Conservation (phyloP, 1,140 invertebrate genomes). For the Prorops nasuta region DNA sequence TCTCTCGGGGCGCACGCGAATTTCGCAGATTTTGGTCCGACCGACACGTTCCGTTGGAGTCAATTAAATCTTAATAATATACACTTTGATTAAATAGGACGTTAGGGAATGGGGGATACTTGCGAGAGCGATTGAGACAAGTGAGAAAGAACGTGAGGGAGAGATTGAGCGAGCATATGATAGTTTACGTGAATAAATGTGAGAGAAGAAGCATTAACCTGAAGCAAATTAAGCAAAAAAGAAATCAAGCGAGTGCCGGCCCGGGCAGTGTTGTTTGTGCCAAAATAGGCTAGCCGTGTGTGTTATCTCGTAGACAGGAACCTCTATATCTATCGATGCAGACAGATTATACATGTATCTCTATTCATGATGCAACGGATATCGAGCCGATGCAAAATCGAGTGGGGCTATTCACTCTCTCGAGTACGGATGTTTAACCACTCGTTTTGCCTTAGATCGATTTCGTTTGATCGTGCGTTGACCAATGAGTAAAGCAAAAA, state of each 20-base stretch:
- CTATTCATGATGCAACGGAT: no score
- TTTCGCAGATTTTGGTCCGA: slow-evolving; percentile 29
- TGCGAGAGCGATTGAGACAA: no score
- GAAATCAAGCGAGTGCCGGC: slow-evolving; percentile 52
- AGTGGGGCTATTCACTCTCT: slow-evolving; percentile 11
- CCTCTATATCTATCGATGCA: slow-evolving; percentile 7
- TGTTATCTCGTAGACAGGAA: slow-evolving; percentile 21
- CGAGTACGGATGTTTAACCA: slow-evolving; percentile 4
- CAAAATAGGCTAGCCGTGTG: slow-evolving; percentile 49
- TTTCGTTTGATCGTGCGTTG: slow-evolving; percentile 5
- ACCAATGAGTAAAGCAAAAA: slow-evolving; percentile 12
- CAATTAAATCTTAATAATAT: slow-evolving; percentile 56
- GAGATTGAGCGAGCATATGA: slow-evolving; percentile 11
- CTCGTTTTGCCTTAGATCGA: not conserved
- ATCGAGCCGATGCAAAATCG: no score
- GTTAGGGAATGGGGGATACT: slow-evolving; percentile 10
- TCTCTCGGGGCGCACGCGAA: not conserved
- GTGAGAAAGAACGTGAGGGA: slow-evolving; percentile 14
- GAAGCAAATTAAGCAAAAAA: slow-evolving; percentile 9
- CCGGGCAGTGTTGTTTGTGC: slow-evolving; percentile 47
- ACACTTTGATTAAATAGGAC: slow-evolving; percentile 25
- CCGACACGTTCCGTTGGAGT: slow-evolving; percentile 51
- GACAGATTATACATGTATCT: no score
- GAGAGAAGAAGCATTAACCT: slow-evolving; percentile 13
- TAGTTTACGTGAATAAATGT: slow-evolving; percentile 11